Evolutionary conservation across 2,888 invertebrate species (phyloP).

Genomic region (Yponomeuta cagnagella): DNA sequence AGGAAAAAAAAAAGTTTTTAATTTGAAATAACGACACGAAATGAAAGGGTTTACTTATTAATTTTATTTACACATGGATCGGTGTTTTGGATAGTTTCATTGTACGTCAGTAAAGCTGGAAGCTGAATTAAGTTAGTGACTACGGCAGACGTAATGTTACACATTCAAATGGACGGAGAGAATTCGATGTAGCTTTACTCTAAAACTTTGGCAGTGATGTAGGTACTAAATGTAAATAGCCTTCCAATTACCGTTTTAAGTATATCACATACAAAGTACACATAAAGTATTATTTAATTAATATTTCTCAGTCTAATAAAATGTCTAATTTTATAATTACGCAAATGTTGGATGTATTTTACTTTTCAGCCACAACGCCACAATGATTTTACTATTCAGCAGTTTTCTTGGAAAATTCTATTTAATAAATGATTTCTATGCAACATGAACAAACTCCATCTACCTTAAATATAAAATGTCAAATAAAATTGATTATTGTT

Average conservation of each 20-base stretch:
- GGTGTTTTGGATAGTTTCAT: constrained; percentile 13
- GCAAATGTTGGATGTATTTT: constrained; percentile 19
- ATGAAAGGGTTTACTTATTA: neutral
- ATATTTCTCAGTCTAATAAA: neutral
- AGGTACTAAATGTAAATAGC: constrained; percentile 44
- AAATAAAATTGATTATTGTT: constrained; percentile 10
- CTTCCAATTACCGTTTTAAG: neutral
- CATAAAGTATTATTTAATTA: neutral
- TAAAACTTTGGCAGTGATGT: constrained; percentile 66
- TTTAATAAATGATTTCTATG: constrained; percentile 6
- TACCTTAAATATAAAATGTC: constrained; percentile 10
- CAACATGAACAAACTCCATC: constrained; percentile 9
- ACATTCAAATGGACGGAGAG: constrained; percentile 55
- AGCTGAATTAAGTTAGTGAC: neutral
- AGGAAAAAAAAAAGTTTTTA: constrained; percentile 21
- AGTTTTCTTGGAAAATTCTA: constrained; percentile 17
- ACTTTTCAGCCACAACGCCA: neutral
- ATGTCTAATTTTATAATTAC: neutral
- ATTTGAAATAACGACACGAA: constrained; percentile 17
- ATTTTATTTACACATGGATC: constrained; percentile 12
- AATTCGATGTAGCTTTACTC: constrained; percentile 45
- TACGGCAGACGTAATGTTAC: neutral
- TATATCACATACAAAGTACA: neutral
- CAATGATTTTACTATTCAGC: neutral
- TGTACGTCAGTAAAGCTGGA: constrained; percentile 5